phyloP scores from a whole-genome alignment of 2,797 vertebrate species.

The Nyctibius grandis region DNA sequence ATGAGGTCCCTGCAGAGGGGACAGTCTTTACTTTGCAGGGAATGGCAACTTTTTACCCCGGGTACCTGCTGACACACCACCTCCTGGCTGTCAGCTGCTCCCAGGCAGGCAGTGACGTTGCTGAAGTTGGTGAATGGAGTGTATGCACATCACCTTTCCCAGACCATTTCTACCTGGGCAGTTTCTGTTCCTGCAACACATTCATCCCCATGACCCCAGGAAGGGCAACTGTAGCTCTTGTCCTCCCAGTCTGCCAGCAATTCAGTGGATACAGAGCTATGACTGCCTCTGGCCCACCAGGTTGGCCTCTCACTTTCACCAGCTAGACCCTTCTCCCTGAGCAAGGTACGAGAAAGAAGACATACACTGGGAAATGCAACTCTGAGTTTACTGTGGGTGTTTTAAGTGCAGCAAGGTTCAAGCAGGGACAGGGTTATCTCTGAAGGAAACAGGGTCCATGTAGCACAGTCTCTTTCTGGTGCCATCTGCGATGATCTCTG shows the following conservation, averaged over 20 bases:
- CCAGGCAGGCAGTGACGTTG: rapidly evolving
- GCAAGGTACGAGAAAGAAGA: rapidly evolving
- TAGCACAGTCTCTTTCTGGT: neutral
- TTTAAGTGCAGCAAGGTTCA: neutral
- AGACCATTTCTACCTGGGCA: neutral
- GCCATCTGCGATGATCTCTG: neutral
- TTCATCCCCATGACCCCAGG: neutral
- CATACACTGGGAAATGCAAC: neutral
- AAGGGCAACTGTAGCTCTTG: neutral
- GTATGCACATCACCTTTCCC: neutral
- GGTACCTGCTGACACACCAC: neutral
- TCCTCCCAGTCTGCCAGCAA: neutral
- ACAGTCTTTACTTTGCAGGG: neutral
- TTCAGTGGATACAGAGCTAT: neutral
- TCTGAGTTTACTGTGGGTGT: neutral
- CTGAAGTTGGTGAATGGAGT: neutral
- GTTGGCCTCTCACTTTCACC: neutral
- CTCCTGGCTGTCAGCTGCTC: neutral
- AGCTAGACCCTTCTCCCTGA: neutral
- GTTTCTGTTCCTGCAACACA: neutral
- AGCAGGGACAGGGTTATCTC: neutral
- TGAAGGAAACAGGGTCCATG: neutral
- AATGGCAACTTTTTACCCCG: neutral
- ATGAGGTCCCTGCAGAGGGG: neutral
- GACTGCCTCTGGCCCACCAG: neutral